phyloP scores from a whole-genome alignment of 2,113 vertebrate genomes.

The Phalacrocorax carbo region DNA sequence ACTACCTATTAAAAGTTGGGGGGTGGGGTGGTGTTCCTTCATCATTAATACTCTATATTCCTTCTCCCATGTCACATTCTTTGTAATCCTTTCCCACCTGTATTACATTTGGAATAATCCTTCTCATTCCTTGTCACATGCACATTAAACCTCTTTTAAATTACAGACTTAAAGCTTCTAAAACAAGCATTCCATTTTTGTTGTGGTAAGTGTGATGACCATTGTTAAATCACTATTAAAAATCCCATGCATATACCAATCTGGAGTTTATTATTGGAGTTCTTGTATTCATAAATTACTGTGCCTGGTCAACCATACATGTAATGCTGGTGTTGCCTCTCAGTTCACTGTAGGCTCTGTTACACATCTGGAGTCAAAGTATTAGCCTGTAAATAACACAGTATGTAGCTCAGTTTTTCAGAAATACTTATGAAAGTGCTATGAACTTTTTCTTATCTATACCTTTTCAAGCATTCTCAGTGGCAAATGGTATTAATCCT shows the following conservation, averaged over 20 bases:
- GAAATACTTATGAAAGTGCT: conserved; percentile 37
- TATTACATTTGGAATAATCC: conserved; percentile 51
- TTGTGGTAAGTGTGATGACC: neutral
- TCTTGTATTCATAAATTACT: conserved; percentile 32
- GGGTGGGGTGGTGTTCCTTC: neutral
- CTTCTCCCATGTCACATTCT: conserved; percentile 19
- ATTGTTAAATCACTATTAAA: conserved; percentile 41
- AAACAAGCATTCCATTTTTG: conserved; percentile 53
- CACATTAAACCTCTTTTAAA: conserved; percentile 54
- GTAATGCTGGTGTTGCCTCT: conserved; percentile 13
- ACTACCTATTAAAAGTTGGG: neutral
- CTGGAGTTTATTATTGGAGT: conserved; percentile 39
- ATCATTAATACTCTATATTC: neutral
- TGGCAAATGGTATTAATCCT: neutral
- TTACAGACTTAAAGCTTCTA: conserved; percentile 49
- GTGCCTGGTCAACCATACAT: conserved; percentile 6
- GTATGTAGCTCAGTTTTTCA: conserved; percentile 18
- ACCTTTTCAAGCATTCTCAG: neutral
- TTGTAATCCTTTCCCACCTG: conserved; percentile 59
- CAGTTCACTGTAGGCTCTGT: conserved; percentile 43
- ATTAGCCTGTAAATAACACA: conserved; percentile 43
- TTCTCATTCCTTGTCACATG: conserved; percentile 58
- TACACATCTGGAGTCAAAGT: conserved; percentile 31
- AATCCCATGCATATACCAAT: conserved; percentile 13
- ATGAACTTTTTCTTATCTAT: neutral